These are phyloP conservation scores for Kradibia gibbosae DNA, from an alignment of 1,140 invertebrate genomes.

Conservation along the genomic window DNA sequence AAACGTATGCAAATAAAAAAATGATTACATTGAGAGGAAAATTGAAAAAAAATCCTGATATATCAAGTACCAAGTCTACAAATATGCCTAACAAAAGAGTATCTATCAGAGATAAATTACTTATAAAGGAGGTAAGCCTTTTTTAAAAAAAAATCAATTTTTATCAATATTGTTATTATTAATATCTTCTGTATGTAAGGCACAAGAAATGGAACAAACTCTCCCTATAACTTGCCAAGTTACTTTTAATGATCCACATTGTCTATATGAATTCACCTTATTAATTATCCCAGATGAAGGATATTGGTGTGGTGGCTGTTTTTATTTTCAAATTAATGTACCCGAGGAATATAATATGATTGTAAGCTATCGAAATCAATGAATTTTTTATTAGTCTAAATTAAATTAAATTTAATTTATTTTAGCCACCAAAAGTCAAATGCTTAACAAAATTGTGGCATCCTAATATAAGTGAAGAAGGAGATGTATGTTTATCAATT, in stretches of 20 bases:
- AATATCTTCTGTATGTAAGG: constrained; percentile 72
- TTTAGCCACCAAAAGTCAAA: constrained; percentile 92
- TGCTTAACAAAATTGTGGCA: constrained; percentile 95
- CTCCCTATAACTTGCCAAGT: constrained; percentile 86
- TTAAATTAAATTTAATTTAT: constrained; percentile 62
- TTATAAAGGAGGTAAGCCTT: constrained; percentile 82
- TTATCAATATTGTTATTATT: constrained; percentile 36
- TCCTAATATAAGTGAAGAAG: constrained; percentile 95
- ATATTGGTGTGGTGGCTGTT: constrained; percentile 89
- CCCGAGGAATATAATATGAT: constrained; percentile 97
- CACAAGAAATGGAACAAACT: constrained; percentile 92
- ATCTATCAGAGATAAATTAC: constrained; percentile 87
- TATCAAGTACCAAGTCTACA: constrained; percentile 66
- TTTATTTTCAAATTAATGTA: constrained; percentile 88
- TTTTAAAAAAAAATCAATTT: constrained; percentile 31
- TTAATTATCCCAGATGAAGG: constrained; percentile 90
- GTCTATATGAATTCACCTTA: constrained; percentile 86
- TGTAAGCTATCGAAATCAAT: constrained; percentile 72
- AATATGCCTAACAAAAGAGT: constrained; percentile 75
- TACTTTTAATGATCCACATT: constrained; percentile 86
- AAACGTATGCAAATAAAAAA: constrained; percentile 8
- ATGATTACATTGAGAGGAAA: constrained; percentile 89
- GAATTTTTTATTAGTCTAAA: constrained; percentile 20
- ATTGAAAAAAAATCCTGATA: constrained; percentile 79
- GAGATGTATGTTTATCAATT: constrained; percentile 95